Evolutionary conservation across 2,113 vertebrate species (phyloP), one percentile per base, ranked within the genome.

Genomic region (Poeciliopsis occidentalis): DNA sequence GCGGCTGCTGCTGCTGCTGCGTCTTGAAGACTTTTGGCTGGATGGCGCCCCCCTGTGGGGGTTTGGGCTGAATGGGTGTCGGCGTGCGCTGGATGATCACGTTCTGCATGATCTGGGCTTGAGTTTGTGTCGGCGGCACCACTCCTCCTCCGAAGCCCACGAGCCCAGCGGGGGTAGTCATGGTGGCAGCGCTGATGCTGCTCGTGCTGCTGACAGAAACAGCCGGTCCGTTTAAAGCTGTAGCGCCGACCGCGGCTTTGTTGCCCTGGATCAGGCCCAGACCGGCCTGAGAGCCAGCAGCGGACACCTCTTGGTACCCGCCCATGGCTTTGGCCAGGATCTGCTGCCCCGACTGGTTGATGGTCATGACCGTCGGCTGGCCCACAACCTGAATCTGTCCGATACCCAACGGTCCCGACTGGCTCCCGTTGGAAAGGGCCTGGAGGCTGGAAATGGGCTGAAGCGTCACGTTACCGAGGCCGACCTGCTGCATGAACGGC

Each of bases 31-130:
- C 92, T 87, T 98, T 99, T 60, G 95, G 94, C 75, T 97, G 97
- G 32, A 98, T 95, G 62, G 96, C 89, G 0, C 96, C 97, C 0
- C 96, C 94, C 70, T 94, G 93, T 0, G 94, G 88, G 0, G 98
- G 98, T 47, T 99, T 99, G 86, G 98, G 98, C 74, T 99, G 98
- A 87, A 99, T 99, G 12, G 97, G 98, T 0, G 97, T 99, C 60
- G 97, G 98, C 1, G 97, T 97, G 47, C 97, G 89, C 75, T 99
- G 97, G 60, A 99, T 96, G 88, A 98, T 97, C 78, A 98, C 96
- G 12, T 97, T 98, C 70, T 96, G 97, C 81, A 98, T 96, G 82
- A 98, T 85, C 0, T 97, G 93, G 3, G 96, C 96, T 95, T 94
- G 17, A 91, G 74, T 74, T 93, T 94, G 91, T 27, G 90, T 66